These are phyloP conservation scores for Centrocercus urophasianus DNA, from an alignment of 2,113 vertebrate species.

Conservation along the genomic window DNA sequence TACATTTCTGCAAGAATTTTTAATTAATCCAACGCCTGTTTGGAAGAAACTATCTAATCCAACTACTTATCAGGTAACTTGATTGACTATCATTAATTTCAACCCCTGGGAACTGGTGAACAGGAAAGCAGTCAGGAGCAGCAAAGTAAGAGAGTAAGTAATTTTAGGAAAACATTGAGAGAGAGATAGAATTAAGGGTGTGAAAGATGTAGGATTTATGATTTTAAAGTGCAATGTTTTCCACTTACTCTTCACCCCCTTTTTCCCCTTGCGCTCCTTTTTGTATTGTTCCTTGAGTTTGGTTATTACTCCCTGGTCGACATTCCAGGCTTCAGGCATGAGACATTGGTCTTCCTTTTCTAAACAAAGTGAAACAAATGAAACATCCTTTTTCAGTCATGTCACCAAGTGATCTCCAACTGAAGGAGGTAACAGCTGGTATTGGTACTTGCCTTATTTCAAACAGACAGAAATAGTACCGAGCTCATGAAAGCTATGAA, in stretches of 20 bases:
- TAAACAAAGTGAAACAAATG: conserved; percentile 93
- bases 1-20: conserved; percentile 28
- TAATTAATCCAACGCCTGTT: conserved; percentile 13
- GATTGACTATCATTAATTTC: conserved; percentile 75
- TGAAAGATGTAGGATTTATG: conserved; percentile 79
- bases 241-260: conserved; percentile 99
- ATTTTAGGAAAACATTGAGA: conserved; percentile 85
- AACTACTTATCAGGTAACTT: conserved; percentile 48
- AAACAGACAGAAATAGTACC: conserved; percentile 60
- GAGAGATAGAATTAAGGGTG: conserved; percentile 74
- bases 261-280: conserved; percentile 99
- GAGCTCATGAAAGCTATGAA: conserved; percentile 46
- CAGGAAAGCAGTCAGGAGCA: conserved; percentile 81
- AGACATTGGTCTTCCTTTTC: conserved; percentile 98
- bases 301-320: conserved; percentile 99
- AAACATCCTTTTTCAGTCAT: conserved; percentile 85
- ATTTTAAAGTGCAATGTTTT: conserved; percentile 82
- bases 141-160: conserved; percentile 86
- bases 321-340: conserved; percentile 97
- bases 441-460: conserved; percentile 51
- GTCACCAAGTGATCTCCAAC: conserved; percentile 64
- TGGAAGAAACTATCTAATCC: conserved; percentile 50
- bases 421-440: conserved; percentile 66
- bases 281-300: conserved; percentile 99
- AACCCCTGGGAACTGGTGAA: conserved; percentile 79